Conservation (phyloP, 2,797 vertebrate species). For the Balearica regulorum region DNA sequence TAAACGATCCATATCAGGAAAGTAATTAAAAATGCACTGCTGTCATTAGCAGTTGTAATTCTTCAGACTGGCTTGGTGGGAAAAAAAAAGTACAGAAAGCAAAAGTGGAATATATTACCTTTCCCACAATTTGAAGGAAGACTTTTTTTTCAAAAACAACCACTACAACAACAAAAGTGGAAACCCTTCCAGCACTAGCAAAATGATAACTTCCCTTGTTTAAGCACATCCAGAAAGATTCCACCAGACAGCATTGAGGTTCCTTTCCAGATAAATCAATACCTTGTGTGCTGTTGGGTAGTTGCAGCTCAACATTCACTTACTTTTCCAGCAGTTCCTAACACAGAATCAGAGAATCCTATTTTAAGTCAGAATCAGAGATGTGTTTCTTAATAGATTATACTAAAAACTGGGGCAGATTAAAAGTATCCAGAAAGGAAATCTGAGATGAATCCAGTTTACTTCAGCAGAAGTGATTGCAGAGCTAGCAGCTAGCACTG, state of each 20-base stretch:
- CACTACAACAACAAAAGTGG: neutral
- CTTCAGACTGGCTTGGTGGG: neutral
- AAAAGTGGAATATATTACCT: neutral
- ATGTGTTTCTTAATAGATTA: neutral
- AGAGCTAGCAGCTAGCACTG: neutral
- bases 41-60: neutral
- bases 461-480: neutral
- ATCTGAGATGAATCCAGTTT: neutral
- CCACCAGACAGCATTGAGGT: neutral
- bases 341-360: neutral
- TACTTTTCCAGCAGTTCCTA: neutral
- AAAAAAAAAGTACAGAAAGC: neutral
- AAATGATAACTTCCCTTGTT: neutral
- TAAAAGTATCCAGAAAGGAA: neutral
- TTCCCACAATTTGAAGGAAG: neutral
- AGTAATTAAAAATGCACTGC: neutral
- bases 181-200: neutral
- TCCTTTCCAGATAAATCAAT: neutral
- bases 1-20: neutral
- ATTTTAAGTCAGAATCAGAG: neutral
- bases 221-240: neutral
- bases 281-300: neutral
- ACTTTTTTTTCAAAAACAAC: too few species aligned
- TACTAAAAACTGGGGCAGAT: neutral
- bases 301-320: neutral